These are phyloP conservation scores for Agyllia agylla DNA, from an alignment of 2,888 invertebrate species.

Conservation along the genomic window DNA sequence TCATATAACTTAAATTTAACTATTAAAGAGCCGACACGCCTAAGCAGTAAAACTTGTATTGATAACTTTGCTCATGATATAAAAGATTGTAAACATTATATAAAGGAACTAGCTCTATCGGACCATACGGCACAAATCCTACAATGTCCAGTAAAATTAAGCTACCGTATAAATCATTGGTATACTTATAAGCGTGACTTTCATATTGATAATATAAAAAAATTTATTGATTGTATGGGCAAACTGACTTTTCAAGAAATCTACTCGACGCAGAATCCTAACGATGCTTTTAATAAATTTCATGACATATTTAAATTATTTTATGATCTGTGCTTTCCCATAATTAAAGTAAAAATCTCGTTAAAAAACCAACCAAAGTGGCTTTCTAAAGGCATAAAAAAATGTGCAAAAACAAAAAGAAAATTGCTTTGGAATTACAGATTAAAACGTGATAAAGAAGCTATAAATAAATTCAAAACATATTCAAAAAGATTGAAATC, in stretches of 20 bases:
- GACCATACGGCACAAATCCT: neutral
- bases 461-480: neutral
- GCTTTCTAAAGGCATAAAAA: neutral
- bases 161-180: neutral
- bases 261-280: neutral
- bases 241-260: neutral
- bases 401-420: neutral
- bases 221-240: neutral
- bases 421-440: neutral
- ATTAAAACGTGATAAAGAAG: neutral
- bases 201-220: neutral
- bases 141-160: neutral
- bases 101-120: neutral
- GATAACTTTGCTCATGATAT: neutral
- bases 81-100: neutral
- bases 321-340: neutral
- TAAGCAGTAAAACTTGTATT: neutral
- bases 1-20: neutral
- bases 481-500: neutral
- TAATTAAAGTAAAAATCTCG: neutral
- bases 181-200: neutral
- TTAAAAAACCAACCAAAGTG: neutral
- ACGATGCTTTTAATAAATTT: neutral
- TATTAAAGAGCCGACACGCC: neutral
- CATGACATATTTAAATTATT: neutral